Evolutionary conservation across 2,888 invertebrate species (phyloP), one percentile per base, ranked within the genome.

Genomic region (Sialis lutaria): DNA sequence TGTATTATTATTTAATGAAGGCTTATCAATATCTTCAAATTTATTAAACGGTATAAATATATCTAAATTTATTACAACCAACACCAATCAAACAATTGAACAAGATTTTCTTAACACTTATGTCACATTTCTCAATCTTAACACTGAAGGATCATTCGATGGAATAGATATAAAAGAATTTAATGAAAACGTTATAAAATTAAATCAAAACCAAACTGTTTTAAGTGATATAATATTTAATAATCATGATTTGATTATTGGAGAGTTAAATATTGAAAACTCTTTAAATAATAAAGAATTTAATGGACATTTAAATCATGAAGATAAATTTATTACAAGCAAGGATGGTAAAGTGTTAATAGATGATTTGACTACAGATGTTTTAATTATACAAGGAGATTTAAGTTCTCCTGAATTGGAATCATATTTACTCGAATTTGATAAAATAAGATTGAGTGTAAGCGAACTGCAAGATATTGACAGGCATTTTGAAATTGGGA

Each of bases 41-140:
- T 53, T 53, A 4, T 61, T 77, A 1, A 73, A 69, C 53, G 60
- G 63, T 9, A 64, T 70, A 47, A 52, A 60, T 1, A 50, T 73
- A 1, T 55, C 65, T 1, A 59, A 65, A 4, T 68, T 75, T 50
- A 56, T 74, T 1, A 71, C 72, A 2, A 60, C 62, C 49, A 63
- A 71, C 44, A 67, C 68, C 0, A 58, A 64, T 1, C 75, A 77
- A 58, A 52, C 57, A 1, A 55, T 77, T 1, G 55, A 63, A 41
- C 48, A 70, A 0, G 56, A 59, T 6, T 52, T 55, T 6, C 52
- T 73, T 1, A 58, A 63, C 4, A 68, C 68, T 1, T 58, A 64
- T 45, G 60, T 72, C 1, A 58, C 57, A 42, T 68, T 77, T 33
- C 61, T 68, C 40, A 62, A 67, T 49, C 54, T 77, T 2, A 53